Conservation (phyloP, 2,888 invertebrate genomes). For the Drosophila anomalata region DNA sequence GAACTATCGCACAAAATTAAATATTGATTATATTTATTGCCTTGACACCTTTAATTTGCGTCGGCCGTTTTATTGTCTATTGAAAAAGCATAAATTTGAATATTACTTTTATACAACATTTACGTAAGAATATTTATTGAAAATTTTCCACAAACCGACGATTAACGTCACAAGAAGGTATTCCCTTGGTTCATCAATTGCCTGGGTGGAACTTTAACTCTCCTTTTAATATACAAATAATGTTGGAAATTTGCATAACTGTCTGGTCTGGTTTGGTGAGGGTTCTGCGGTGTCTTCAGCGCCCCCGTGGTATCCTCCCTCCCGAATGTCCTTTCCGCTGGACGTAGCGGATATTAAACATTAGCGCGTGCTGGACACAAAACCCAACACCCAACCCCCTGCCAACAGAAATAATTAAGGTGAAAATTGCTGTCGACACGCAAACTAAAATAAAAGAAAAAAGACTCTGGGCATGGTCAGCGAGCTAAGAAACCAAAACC, state of each 20-base stretch:
- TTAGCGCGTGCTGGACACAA: constrained; percentile 75
- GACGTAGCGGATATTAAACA: constrained; percentile 73
- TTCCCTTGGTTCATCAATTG: constrained; percentile 32
- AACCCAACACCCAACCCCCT: constrained; percentile 21
- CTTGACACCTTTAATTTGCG: constrained; percentile 21
- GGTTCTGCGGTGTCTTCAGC: constrained; percentile 16
- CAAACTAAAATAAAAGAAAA: constrained; percentile 48
- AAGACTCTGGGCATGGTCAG: constrained; percentile 3
- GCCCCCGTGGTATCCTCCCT: neutral
- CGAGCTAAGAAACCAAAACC: constrained; percentile 4
- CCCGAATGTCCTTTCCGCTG: constrained; percentile 23
- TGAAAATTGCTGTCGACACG: constrained; percentile 79
- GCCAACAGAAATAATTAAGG: constrained; percentile 74
- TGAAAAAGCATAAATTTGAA: neutral
- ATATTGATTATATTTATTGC: constrained; percentile 31
- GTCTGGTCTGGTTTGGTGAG: constrained; percentile 48
- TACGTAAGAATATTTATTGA: constrained; percentile 24
- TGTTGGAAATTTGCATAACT: constrained; percentile 81
- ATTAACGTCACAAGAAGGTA: constrained; percentile 33
- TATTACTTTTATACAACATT: constrained; percentile 18
- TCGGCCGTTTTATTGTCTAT: neutral
- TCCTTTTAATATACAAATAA: constrained; percentile 58
- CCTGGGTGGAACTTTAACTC: constrained; percentile 10
- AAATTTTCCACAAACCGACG: constrained; percentile 25
- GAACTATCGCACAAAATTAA: constrained; percentile 16